Evolutionary conservation across 2,888 invertebrate genomes (phyloP).

Genomic region (Drymonia ruficornis): DNA sequence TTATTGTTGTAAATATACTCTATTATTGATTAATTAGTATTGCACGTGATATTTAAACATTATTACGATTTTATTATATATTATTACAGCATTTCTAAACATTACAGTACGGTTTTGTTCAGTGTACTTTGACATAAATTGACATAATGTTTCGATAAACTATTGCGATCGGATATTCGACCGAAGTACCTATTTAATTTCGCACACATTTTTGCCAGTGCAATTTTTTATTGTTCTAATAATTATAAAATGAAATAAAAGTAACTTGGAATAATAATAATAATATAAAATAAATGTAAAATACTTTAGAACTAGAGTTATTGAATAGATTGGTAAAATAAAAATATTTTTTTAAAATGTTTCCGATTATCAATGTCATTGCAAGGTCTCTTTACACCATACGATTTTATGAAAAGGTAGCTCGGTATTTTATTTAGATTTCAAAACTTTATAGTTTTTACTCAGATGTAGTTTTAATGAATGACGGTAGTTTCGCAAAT

Average conservation of each 20-base stretch:
- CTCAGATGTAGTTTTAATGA: too few species aligned
- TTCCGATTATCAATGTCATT: constrained; percentile 1
- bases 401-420: not conserved
- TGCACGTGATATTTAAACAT: constrained; percentile 41
- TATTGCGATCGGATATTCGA: constrained; percentile 23
- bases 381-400: not conserved
- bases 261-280: too few species aligned
- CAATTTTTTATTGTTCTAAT: too few species aligned
- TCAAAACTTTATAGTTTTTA: too few species aligned
- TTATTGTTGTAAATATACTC: constrained; percentile 10
- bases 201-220: not conserved
- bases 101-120: constrained; percentile 21
- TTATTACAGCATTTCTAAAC: constrained; percentile 23
- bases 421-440: too few species aligned
- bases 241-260: too few species aligned
- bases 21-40: constrained; percentile 26
- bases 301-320: too few species aligned
- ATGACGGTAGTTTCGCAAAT: too few species aligned
- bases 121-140: constrained; percentile 19
- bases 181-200: not conserved
- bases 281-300: too few species aligned
- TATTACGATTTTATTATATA: constrained; percentile 38
- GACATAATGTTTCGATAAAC: constrained; percentile 29
- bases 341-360: not conserved
- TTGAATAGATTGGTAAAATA: not conserved